Evolutionary conservation across 1,140 invertebrate species (phyloP), one percentile per base, ranked within the genome.

Genomic region (Philotrypesis tridentata): DNA sequence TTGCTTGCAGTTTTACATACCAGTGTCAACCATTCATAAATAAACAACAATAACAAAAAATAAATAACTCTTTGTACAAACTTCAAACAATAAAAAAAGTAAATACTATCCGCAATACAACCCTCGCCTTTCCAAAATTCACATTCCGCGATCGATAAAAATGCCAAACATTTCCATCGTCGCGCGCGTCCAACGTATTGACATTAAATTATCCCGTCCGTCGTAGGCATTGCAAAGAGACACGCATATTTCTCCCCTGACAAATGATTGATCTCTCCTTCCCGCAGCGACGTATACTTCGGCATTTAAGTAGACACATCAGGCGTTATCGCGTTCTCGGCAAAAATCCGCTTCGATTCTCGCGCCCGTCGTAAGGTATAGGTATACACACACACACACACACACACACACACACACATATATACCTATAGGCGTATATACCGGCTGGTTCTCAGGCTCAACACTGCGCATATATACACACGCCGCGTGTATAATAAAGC

Each of bases 251-350:
- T n/a, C 7, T 21, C 12, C 31, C n/a, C 17, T 37, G 31, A 70
- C 68, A 70, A 33, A 33, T 70, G 68, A 70, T 70, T 70, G 68
- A 70, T 70, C 17, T 3, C 27, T 31, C 68, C 25, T 70, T 70
- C 68, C 31, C 68, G 37, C n/a, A n/a, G n/a, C n/a, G 48, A 55
- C n/a, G n/a, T 55, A 55, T 55, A 55, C 48, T 55, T 17, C 4
- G 17, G 48, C 48, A 55, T 17, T 55, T 55, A 55, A 55, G 48
- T 55, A 55, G 48, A 55, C 48, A 55, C 48, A 55, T n/a, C 48
- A 55, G 2, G 48, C 48, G n/a, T 55, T 55, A 55, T 55, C 48
- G 48, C 48, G 21, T 7, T 23, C 61, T n/a, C 9, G 61, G 61
- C 14, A 29, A 65, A 65, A 65, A 65, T 65, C 8, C 23, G 61